These are phyloP conservation scores for Samia ricini DNA, from an alignment of 1,140 invertebrate genomes.

Conservation along the genomic window DNA sequence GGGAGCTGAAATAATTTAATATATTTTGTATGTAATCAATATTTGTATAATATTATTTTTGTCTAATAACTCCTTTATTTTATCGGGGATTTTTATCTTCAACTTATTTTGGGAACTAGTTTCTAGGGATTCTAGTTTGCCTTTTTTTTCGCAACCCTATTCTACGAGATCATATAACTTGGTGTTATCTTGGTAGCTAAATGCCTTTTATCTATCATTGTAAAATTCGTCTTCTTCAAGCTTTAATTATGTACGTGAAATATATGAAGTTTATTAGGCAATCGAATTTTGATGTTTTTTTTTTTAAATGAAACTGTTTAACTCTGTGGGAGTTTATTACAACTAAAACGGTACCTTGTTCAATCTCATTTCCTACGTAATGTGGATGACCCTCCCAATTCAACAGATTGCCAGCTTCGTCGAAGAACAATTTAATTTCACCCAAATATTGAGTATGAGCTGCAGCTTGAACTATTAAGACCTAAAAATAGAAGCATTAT, in stretches of 20 bases:
- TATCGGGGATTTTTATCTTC: background rate
- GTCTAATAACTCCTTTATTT: background rate
- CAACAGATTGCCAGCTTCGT: conserved; percentile 82
- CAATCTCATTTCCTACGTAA: conserved; percentile 80
- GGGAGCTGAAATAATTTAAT: conserved; percentile 43
- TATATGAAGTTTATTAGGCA: too few relatives aligned
- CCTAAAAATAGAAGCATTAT: conserved; percentile 39
- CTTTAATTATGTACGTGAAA: too few relatives aligned
- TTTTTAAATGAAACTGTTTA: too few relatives aligned
- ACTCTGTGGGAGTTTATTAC: too few relatives aligned
- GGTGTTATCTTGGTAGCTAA: too few relatives aligned
- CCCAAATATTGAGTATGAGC: conserved; percentile 86
- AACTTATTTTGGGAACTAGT: background rate
- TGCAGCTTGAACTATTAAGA: conserved; percentile 84
- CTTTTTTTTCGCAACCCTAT: too few relatives aligned
- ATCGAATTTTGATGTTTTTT: too few relatives aligned
- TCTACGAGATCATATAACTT: too few relatives aligned
- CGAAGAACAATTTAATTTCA: conserved; percentile 84
- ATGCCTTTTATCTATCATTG: too few relatives aligned
- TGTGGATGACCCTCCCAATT: conserved; percentile 86
- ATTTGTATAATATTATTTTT: background rate
- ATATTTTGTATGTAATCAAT: conserved; percentile 13
- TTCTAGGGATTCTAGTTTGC: too few relatives aligned
- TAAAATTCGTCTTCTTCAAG: too few relatives aligned
- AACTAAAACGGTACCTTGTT: conserved; percentile 76